Conservation (phyloP, 2,113 vertebrate genomes). For the Panthera uncia region DNA sequence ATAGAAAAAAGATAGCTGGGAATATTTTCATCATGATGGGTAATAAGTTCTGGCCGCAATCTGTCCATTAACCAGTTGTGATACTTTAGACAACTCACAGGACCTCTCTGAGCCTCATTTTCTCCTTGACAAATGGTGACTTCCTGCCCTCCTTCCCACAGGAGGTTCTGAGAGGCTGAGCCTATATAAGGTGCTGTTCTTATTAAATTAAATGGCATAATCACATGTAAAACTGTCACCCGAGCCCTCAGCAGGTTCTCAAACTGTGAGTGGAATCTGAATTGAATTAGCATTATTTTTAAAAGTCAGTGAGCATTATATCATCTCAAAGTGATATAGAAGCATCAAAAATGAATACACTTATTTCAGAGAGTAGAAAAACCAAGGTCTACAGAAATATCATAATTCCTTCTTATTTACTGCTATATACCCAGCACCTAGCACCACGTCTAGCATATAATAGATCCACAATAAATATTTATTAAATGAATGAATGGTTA, state of each 20-base stretch:
- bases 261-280: conserved; percentile 72
- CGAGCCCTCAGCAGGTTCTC: conserved; percentile 75
- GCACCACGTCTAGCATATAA: conserved; percentile 29
- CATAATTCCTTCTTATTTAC: conserved; percentile 55
- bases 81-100: background rate
- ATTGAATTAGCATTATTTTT: conserved; percentile 78
- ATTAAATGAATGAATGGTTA: conserved; percentile 75
- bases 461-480: conserved; percentile 70
- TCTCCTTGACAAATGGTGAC: background rate
- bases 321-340: conserved; percentile 66
- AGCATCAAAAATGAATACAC: conserved; percentile 64
- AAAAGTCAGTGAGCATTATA: conserved; percentile 74
- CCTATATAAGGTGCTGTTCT: conserved; percentile 47
- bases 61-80: background rate
- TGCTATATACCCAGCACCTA: conserved; percentile 49
- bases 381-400: conserved; percentile 17
- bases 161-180: conserved; percentile 65
- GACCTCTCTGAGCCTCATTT: background rate
- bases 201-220: conserved; percentile 75
- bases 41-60: background rate
- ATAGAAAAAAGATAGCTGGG: background rate
- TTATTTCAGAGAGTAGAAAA: conserved; percentile 65
- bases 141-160: background rate
- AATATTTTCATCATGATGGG: background rate
- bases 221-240: conserved; percentile 66